phyloP scores from a whole-genome alignment of 1,140 invertebrate genomes.

The Apocrypta bakeri region DNA sequence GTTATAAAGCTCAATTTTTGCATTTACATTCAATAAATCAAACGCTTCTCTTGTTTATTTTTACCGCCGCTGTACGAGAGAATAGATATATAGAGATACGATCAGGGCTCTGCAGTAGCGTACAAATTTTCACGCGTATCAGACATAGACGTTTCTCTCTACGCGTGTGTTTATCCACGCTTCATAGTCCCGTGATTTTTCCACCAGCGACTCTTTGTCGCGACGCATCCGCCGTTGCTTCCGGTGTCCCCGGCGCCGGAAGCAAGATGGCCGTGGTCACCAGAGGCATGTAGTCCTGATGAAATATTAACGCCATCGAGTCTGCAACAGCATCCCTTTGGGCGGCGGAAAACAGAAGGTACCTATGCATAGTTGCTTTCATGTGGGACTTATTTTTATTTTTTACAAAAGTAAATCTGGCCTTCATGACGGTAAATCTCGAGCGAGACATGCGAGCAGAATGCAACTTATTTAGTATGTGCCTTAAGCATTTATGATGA shows the following conservation, averaged over 20 bases:
- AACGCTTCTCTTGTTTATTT: background rate
- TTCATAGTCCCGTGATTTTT: slow-evolving; percentile 72
- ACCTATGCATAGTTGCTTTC: too few relatives aligned
- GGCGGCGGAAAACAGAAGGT: background rate
- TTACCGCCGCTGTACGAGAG: background rate
- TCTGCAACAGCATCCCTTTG: background rate
- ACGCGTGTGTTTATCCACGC: slow-evolving; percentile 66
- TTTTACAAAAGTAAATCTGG: too few relatives aligned
- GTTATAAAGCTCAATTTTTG: slow-evolving; percentile 11
- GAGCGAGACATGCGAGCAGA: too few relatives aligned
- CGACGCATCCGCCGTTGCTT: slow-evolving; percentile 67
- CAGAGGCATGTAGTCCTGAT: slow-evolving; percentile 58
- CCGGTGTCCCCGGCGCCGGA: slow-evolving; percentile 68
- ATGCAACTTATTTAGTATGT: too few relatives aligned
- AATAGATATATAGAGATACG: slow-evolving; percentile 10
- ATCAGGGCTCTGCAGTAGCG: background rate
- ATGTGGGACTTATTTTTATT: too few relatives aligned
- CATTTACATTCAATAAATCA: slow-evolving; percentile 29
- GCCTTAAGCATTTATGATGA: too few relatives aligned
- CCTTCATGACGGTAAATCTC: too few relatives aligned
- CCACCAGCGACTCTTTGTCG: slow-evolving; percentile 70
- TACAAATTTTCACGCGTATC: slow-evolving; percentile 22
- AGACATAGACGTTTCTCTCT: background rate
- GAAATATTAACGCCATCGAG: slow-evolving; percentile 69
- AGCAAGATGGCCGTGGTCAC: slow-evolving; percentile 69